Evolutionary conservation across 2,797 vertebrate genomes (phyloP), one percentile per base, ranked within the genome.

Genomic region (Linurgus olivaceus): DNA sequence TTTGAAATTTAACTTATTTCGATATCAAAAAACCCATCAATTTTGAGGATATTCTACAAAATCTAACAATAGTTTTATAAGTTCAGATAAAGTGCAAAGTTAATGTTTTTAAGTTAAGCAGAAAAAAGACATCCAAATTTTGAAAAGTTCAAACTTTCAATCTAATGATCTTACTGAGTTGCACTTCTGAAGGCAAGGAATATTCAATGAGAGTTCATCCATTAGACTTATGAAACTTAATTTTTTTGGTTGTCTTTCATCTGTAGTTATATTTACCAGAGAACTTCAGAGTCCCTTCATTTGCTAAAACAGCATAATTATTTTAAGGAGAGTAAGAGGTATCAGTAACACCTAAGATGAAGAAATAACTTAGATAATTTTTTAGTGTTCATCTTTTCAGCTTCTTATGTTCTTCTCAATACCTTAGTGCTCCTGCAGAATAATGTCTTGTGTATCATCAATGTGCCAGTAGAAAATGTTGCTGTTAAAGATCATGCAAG

Each of bases 1-100:
- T 42, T 54, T 12, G 8, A 85, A 65, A 24, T 66, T 20, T 21
- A 62, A 40, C 5, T n/a, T 88, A 28, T 67, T 89, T 62, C 14
- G 2, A 37, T 31, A 58, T 28, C 9, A 72, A 74, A 67, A 71
- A 12, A 0, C 0, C 10, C 6, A 18, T 24, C 4, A 42, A 1
- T 48, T 74, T 65, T 82, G 7, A 35, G 17, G 23, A 14, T 58
- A 59, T 77, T 58, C 40, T 80, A 17, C 28, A 89, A 54, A 62
- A 47, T 33, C 5, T 13, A 66, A n/a, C 23, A 62, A 6, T 13
- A 45, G 0, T 57, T 72, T 4, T 3, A 1, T 29, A 72, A 57
- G 9, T 73, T 83, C 35, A 79, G 17, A n/a, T 31, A 14, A 76
- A 70, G 12, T 52, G 6, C 20, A 45, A 76, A 51, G 16, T 42